phyloP scores from a whole-genome alignment of 2,888 invertebrate genomes.

The Altica lythri region DNA sequence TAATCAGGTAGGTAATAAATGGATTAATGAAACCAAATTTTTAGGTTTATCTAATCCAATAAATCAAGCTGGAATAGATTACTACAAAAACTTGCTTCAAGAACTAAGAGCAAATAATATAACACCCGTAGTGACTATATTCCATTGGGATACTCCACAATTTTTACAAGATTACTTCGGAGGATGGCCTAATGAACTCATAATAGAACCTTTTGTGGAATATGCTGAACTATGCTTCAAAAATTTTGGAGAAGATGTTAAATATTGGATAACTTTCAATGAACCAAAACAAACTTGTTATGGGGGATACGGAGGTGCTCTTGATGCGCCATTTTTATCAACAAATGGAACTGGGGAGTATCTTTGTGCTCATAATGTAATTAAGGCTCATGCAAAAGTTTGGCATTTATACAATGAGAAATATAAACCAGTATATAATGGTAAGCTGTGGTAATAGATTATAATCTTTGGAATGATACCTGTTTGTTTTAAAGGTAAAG shows the following conservation, averaged over 20 bases:
- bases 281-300: slow-evolving; percentile 56
- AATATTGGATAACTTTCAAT: slow-evolving; percentile 63
- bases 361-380: slow-evolving; percentile 63
- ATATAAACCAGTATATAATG: slow-evolving; percentile 61
- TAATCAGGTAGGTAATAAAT: too few species aligned
- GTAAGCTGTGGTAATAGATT: slow-evolving; percentile 44
- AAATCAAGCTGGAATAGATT: slow-evolving; percentile 69
- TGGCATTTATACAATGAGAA: slow-evolving; percentile 65
- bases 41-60: slow-evolving; percentile 67
- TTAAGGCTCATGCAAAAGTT: slow-evolving; percentile 68
- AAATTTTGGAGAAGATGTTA: slow-evolving; percentile 51
- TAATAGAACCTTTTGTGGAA: slow-evolving; percentile 62
- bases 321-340: slow-evolving; percentile 63
- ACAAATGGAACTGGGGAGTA: slow-evolving; percentile 66
- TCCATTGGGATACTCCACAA: slow-evolving; percentile 64
- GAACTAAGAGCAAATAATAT: slow-evolving; percentile 61
- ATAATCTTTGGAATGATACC: not conserved
- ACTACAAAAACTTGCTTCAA: slow-evolving; percentile 37
- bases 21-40: too few species aligned
- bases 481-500: slow-evolving; percentile 19
- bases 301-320: slow-evolving; percentile 49
- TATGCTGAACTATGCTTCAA: slow-evolving; percentile 60
- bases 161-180: slow-evolving; percentile 53
- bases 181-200: slow-evolving; percentile 28
- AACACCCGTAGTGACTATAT: slow-evolving; percentile 61